Evolutionary conservation across 2,113 vertebrate genomes (phyloP).

Genomic region (Tympanuchus pallidicinctus): DNA sequence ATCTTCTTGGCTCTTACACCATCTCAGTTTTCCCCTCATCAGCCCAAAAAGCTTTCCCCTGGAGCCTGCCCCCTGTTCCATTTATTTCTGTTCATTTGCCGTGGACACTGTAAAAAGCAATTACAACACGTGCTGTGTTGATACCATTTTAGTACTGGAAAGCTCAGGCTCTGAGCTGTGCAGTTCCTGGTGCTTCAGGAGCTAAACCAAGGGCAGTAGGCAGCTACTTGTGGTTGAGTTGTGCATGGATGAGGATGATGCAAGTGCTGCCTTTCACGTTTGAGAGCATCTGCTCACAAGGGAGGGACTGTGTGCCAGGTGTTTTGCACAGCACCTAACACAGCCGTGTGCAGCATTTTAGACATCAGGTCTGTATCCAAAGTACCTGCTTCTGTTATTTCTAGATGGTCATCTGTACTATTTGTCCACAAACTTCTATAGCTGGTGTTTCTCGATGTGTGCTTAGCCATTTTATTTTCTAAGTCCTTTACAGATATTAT

Average conservation of each 20-base stretch:
- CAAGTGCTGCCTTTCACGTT: not conserved
- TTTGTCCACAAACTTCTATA: constrained; percentile 15
- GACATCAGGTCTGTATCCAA: not conserved
- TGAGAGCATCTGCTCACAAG: not conserved
- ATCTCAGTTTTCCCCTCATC: not conserved
- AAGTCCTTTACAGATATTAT: constrained; percentile 59
- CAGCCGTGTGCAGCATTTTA: not conserved
- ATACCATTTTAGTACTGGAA: not conserved
- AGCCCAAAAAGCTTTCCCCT: not conserved
- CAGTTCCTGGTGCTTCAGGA: not conserved
- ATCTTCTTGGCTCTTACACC: constrained; percentile 21
- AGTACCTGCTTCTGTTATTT: not conserved
- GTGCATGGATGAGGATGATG: not conserved
- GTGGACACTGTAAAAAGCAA: not conserved
- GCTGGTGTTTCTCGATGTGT: constrained; percentile 1
- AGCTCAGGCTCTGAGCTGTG: rapidly evolving
- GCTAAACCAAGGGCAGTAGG: not conserved
- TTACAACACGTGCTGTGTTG: rapidly evolving
- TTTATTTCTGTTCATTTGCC: not conserved
- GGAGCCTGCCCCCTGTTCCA: not conserved
- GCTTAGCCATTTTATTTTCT: constrained; percentile 18
- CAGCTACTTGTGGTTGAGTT: not conserved
- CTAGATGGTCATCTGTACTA: not conserved
- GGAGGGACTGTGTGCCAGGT: not conserved
- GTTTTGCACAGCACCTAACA: not conserved